Evolutionary conservation across 1,140 invertebrate genomes (phyloP).

Genomic region (Venustaconcha ellipsiformis): DNA sequence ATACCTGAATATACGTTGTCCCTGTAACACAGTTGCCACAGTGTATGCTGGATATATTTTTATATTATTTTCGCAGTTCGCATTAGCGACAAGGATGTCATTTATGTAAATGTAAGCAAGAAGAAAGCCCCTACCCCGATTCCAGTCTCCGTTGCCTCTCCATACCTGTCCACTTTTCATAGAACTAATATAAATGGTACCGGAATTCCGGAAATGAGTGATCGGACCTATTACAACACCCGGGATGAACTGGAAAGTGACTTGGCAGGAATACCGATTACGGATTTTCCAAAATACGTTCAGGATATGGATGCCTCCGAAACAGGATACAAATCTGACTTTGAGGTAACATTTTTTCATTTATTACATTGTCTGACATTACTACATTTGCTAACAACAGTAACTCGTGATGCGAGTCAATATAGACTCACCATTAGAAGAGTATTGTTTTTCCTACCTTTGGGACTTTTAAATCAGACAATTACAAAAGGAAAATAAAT

Average conservation of each 20-base stretch:
- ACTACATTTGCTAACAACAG: no score
- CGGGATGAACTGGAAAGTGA: neutral
- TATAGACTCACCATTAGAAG: no score
- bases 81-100: slow-evolving; percentile 23
- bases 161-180: slow-evolving; percentile 27
- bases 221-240: slow-evolving; percentile 30
- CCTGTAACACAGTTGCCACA: neutral
- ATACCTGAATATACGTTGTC: no score
- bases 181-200: slow-evolving; percentile 10
- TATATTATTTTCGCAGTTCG: slow-evolving; percentile 4
- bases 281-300: slow-evolving; percentile 19
- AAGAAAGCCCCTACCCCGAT: slow-evolving; percentile 21
- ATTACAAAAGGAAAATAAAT: no score
- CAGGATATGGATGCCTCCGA: slow-evolving; percentile 20
- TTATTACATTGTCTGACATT: no score
- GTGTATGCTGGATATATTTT: neutral
- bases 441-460: no score
- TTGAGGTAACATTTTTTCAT: neutral
- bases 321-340: slow-evolving; percentile 19
- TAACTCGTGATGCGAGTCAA: no score
- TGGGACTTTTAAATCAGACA: no score
- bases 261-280: slow-evolving; percentile 8
- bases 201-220: neutral
- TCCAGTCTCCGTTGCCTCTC: slow-evolving; percentile 22
- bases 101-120: slow-evolving; percentile 30